Evolutionary conservation across 2,113 vertebrate species (phyloP), one percentile per base, ranked within the genome.

Genomic region (Damaliscus lunatus): DNA sequence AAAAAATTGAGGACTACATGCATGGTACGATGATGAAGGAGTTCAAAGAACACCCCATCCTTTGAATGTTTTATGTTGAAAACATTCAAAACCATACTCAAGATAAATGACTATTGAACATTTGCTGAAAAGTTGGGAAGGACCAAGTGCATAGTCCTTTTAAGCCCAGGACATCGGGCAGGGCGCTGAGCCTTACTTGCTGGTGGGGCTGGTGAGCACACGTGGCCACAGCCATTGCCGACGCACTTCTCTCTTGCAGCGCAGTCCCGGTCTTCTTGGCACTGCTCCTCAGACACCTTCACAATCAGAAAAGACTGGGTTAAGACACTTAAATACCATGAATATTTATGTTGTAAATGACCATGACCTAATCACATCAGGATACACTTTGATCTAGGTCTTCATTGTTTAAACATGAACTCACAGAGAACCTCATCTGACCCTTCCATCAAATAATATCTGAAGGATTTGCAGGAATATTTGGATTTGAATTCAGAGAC

Each of bases 231-330:
- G 13, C 55, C 8, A 7, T n/a, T 48, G 55, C 74, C 1, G 14
- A 17, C 1, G 3, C 31, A 52, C 8, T 0, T 5, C 33, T 31
- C 14, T 59, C 29, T 40, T 36, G 40, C 21, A 0, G 13, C 13
- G 1, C 21, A 59, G 53, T n/a, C 74, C 21, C 0, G 9, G 74
- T 91, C 55, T 62, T 25, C 21, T 27, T 4, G 31, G 14, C 74
- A 60, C 55, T 50, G 9, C 31, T 7, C 74, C 55, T 29, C 55
- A 80, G 4, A 80, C n/a, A 27, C 14, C 77, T 81, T 53, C 33
- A 19, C 0, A 2, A 2, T 7, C 25, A 88, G 48, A 71, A 27
- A 53, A 71, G 15, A 64, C 19, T 48, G 23, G 23, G 48, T 2
- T 74, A 50, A 89, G 36, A 67, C 12, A 1, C 52, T 55, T 83